phyloP scores from a whole-genome alignment of 2,113 vertebrate genomes.

The Trichechus manatus region DNA sequence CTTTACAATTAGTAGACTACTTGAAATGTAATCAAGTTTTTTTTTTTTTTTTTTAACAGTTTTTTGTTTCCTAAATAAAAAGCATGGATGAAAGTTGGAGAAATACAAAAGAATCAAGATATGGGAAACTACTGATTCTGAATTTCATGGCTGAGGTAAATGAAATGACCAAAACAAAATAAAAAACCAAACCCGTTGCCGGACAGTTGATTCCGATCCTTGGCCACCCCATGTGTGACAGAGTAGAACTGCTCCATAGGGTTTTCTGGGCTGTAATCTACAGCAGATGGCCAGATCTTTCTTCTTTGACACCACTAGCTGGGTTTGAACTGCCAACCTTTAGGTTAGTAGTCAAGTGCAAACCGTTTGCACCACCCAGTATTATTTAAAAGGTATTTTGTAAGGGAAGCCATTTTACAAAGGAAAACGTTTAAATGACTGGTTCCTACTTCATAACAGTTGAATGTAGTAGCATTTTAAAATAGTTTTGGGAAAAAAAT shows the following conservation, averaged over 20 bases:
- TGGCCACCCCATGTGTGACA: not conserved
- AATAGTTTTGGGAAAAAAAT: conserved; percentile 78
- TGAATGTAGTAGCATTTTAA: conserved; percentile 88
- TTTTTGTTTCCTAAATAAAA: conserved; percentile 76
- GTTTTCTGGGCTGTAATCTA: not conserved
- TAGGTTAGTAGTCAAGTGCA: not conserved
- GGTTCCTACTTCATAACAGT: conserved; percentile 2
- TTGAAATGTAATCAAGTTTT: conserved; percentile 72
- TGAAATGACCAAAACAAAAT: conserved; percentile 66
- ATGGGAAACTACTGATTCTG: conserved; percentile 77
- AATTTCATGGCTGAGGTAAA: conserved; percentile 81
- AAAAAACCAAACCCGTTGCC: no score
- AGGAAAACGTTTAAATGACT: conserved; percentile 66
- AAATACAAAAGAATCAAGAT: conserved; percentile 61
- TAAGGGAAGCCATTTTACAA: conserved; percentile 81
- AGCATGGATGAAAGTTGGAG: conserved; percentile 80
- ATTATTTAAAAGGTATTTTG: conserved; percentile 81
- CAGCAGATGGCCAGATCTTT: not conserved
- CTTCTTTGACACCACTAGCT: not conserved
- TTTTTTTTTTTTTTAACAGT: conserved; percentile 60
- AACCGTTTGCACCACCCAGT: conserved; percentile 64
- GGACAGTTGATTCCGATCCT: not conserved
- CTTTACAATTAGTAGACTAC: conserved; percentile 33
- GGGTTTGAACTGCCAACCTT: not conserved
- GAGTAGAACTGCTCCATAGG: not conserved